Percentiles rank a stretch among this genome's conserved stretches.
These are phyloP conservation scores for Tridacna gigas DNA, from an alignment of 2,888 invertebrate genomes.

Conservation along the genomic window DNA sequence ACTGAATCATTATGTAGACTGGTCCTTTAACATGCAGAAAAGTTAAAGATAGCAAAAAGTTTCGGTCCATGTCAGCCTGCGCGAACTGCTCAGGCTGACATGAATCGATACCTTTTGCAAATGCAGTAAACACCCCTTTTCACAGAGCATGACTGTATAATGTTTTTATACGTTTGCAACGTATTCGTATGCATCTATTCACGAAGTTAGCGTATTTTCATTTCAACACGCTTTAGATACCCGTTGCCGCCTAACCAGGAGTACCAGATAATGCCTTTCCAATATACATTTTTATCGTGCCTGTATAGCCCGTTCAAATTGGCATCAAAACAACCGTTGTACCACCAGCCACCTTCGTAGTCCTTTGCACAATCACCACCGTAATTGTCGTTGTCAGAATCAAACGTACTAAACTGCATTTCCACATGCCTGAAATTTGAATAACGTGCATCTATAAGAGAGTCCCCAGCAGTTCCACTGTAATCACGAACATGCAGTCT, in stretches of 20 bases:
- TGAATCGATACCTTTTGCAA: too few relatives aligned
- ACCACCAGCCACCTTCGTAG: neutral
- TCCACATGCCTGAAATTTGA: neutral
- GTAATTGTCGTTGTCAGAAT: neutral
- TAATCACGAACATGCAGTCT: neutral
- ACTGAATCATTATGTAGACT: too few relatives aligned
- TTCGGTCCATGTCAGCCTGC: too few relatives aligned
- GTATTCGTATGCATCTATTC: too few relatives aligned
- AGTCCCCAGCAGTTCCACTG: slow-evolving; percentile 2
- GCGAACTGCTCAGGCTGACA: too few relatives aligned
- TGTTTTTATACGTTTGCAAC: too few relatives aligned
- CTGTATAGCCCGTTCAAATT: neutral
- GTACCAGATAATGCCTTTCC: neutral
- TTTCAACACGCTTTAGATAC: neutral
- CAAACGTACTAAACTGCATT: neutral
- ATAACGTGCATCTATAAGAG: neutral
- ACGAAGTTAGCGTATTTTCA: neutral
- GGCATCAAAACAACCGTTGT: neutral
- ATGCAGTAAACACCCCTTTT: too few relatives aligned
- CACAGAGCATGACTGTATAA: too few relatives aligned
- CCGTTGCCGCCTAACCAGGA: neutral
- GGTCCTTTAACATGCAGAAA: too few relatives aligned
- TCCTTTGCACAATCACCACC: neutral
- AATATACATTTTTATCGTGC: neutral
- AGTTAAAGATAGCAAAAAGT: too few relatives aligned